phyloP scores from a whole-genome alignment of 2,113 vertebrate genomes.

The Pleuronectes platessa region DNA sequence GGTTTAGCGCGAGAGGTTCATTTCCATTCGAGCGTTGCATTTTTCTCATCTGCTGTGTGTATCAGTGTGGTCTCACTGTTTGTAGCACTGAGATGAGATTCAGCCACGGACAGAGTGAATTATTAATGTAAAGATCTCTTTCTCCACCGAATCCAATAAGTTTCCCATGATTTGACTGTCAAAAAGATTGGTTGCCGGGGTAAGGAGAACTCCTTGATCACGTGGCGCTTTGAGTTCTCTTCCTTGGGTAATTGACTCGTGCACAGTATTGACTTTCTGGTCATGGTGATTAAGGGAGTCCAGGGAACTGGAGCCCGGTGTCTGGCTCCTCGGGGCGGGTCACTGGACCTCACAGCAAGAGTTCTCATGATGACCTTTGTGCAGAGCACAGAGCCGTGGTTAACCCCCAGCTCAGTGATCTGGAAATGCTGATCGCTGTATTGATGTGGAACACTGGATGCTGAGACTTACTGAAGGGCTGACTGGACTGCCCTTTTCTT shows the following conservation, averaged over 20 bases:
- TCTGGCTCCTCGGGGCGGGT: slow-evolving; percentile 50
- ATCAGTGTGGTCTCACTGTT: slow-evolving; percentile 46
- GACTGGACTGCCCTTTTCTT: neutral
- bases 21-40: slow-evolving; percentile 63
- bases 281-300: slow-evolving; percentile 73
- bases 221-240: slow-evolving; percentile 42
- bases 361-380: slow-evolving; percentile 56
- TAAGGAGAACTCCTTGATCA: slow-evolving; percentile 53
- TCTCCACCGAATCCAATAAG: slow-evolving; percentile 72
- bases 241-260: slow-evolving; percentile 74
- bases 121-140: slow-evolving; percentile 77
- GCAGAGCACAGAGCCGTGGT: slow-evolving; percentile 33
- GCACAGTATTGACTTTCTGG: slow-evolving; percentile 76
- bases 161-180: slow-evolving; percentile 75
- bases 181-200: slow-evolving; percentile 68
- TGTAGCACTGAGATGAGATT: slow-evolving; percentile 50
- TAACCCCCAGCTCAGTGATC: slow-evolving; percentile 52
- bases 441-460: slow-evolving; percentile 39
- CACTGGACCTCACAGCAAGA: slow-evolving; percentile 54
- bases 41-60: slow-evolving; percentile 30
- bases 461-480: slow-evolving; percentile 13
- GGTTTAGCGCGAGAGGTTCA: slow-evolving; percentile 39
- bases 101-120: slow-evolving; percentile 67
- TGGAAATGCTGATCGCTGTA: slow-evolving; percentile 56
- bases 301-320: slow-evolving; percentile 50